phyloP scores from a whole-genome alignment of 2,797 vertebrate species.

The Channallabes apus region DNA sequence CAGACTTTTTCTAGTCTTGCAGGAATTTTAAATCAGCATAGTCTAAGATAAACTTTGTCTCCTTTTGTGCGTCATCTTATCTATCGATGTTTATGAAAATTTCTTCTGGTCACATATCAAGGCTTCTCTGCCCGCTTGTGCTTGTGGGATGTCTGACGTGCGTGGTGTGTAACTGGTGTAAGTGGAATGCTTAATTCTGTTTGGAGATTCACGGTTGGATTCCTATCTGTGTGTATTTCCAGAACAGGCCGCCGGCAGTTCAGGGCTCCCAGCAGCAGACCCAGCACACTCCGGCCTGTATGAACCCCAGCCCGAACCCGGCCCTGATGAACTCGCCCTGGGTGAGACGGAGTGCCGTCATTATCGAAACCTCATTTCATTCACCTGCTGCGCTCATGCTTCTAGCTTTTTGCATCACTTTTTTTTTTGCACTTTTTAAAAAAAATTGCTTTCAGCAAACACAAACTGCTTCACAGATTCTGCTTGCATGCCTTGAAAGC shows the following conservation, averaged over 20 bases:
- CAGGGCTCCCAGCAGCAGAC: conserved; percentile 70
- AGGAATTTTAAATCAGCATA: not conserved
- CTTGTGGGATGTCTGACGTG: not conserved
- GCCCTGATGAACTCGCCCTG: conserved; percentile 78
- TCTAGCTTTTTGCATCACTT: not conserved
- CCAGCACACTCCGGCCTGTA: conserved; percentile 69
- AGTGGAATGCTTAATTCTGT: conserved; percentile 20
- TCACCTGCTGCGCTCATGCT: not conserved
- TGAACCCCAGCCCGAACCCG: conserved; percentile 62
- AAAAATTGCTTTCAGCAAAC: not conserved
- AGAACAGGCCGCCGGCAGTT: conserved; percentile 78
- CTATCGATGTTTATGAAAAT: not conserved
- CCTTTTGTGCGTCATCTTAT: not conserved
- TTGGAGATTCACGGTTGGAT: conserved; percentile 61
- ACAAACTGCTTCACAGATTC: not conserved
- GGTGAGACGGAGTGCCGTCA: conserved; percentile 67
- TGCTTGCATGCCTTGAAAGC: not conserved
- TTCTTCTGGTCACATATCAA: conserved; percentile 4
- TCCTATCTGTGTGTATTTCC: conserved; percentile 67
- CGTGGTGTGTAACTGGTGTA: not conserved
- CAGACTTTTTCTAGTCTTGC: not conserved
- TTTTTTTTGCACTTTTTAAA: not conserved
- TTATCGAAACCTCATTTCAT: conserved; percentile 10
- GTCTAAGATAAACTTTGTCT: not conserved
- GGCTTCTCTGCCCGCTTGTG: conserved; percentile 32